Percentiles rank a stretch among this genome's conserved stretches.
These are phyloP conservation scores for Clitarchus hookeri DNA, from an alignment of 2,888 invertebrate species.

Conservation along the genomic window DNA sequence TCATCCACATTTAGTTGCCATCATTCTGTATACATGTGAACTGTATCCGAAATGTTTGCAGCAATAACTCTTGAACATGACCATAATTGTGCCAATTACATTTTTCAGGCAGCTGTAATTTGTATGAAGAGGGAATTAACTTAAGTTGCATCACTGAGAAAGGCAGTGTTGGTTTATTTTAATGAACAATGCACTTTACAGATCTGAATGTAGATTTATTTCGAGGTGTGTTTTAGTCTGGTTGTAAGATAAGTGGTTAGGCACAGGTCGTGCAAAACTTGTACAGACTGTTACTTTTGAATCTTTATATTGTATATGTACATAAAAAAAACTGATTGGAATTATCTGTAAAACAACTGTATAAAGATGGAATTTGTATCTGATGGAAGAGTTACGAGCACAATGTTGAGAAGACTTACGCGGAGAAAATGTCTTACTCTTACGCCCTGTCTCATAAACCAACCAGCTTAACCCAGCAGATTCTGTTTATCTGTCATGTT, in stretches of 20 bases:
- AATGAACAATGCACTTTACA: background rate
- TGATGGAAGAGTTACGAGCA: background rate
- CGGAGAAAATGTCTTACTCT: background rate
- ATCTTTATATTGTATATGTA: conserved; percentile 9
- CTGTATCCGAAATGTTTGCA: background rate
- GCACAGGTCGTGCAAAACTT: background rate
- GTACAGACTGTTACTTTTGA: conserved; percentile 14
- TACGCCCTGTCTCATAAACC: conserved; percentile 3
- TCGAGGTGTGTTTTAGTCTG: background rate
- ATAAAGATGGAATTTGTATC: background rate
- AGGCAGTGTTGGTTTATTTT: background rate
- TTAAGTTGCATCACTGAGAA: background rate
- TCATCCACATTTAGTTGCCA: background rate
- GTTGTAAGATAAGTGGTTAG: background rate
- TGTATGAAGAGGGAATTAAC: background rate
- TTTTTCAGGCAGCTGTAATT: background rate
- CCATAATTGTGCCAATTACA: background rate
- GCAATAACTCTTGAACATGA: background rate
- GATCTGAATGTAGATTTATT: background rate
- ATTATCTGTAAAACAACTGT: background rate
- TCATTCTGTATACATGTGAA: background rate
- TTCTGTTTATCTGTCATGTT: background rate
- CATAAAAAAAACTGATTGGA: too few species aligned
- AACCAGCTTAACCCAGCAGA: background rate
- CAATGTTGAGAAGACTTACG: background rate